These are phyloP conservation scores for Ostrea denselamellosa DNA, from an alignment of 1,140 invertebrate genomes.

Conservation along the genomic window DNA sequence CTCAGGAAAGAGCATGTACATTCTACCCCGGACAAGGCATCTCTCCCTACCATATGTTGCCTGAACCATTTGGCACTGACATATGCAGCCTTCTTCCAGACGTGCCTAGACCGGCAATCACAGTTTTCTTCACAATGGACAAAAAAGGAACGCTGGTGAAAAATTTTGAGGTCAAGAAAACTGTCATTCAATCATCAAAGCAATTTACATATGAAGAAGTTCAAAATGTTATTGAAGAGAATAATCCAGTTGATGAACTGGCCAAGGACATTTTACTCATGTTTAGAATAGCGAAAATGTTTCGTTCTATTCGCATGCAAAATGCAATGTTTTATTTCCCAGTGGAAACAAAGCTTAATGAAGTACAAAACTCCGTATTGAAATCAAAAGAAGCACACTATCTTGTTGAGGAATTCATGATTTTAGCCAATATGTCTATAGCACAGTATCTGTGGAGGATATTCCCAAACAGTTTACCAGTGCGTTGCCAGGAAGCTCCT, in stretches of 20 bases:
- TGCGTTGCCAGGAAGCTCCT: conserved; percentile 60
- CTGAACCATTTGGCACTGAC: conserved; percentile 72
- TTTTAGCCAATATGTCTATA: conserved; percentile 63
- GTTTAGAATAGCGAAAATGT: conserved; percentile 56
- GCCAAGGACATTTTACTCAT: conserved; percentile 55
- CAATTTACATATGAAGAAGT: conserved; percentile 62
- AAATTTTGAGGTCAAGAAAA: conserved; percentile 45
- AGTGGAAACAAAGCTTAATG: conserved; percentile 51
- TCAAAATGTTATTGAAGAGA: conserved; percentile 56
- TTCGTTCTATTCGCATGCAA: conserved; percentile 56
- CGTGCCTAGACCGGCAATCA: conserved; percentile 65
- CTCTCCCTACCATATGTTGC: conserved; percentile 75
- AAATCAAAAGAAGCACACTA: conserved; percentile 65
- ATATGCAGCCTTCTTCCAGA: conserved; percentile 75
- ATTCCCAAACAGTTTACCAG: conserved; percentile 48
- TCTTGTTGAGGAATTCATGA: conserved; percentile 71
- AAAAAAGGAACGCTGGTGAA: conserved; percentile 42
- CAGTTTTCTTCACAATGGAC: conserved; percentile 64
- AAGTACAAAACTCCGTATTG: conserved; percentile 47
- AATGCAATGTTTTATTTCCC: conserved; percentile 55
- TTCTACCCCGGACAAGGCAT: conserved; percentile 65
- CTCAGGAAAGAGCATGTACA: conserved; percentile 65
- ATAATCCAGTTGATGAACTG: background rate
- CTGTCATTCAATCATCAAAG: conserved; percentile 49
- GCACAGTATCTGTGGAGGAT: conserved; percentile 44